These are phyloP conservation scores for Drosophila kanapiae DNA, from an alignment of 1,140 invertebrate species.

Conservation along the genomic window DNA sequence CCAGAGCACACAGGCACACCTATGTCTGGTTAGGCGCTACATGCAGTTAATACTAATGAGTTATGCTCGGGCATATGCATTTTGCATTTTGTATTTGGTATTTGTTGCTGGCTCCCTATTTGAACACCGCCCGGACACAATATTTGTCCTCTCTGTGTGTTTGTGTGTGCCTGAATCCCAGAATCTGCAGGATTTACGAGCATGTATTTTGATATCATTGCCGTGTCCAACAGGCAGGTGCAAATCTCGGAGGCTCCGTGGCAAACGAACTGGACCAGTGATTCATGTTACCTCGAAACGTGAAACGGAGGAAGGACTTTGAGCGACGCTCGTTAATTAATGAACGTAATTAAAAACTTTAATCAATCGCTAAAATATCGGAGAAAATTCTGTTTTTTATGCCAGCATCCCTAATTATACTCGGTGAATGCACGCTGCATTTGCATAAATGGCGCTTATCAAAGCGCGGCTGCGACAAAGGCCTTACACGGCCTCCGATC, in stretches of 20 bases:
- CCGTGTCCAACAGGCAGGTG: conserved; percentile 40
- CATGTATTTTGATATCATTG: conserved; percentile 37
- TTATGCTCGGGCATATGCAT: conserved; percentile 68
- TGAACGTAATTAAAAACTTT: conserved; percentile 48
- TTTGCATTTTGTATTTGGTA: conserved; percentile 52
- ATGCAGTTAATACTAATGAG: conserved; percentile 81
- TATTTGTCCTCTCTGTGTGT: conserved; percentile 37
- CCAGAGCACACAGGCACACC: conserved; percentile 11
- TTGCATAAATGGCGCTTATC: conserved; percentile 38
- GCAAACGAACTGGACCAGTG: conserved; percentile 6
- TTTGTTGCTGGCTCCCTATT: conserved; percentile 40
- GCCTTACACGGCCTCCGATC: conserved; percentile 29
- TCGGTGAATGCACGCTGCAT: conserved; percentile 27
- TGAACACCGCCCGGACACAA: conserved; percentile 40
- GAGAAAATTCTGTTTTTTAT: conserved; percentile 10
- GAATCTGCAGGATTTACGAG: conserved; percentile 54
- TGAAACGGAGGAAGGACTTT: neutral
- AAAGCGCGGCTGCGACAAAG: conserved; percentile 34
- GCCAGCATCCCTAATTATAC: conserved; percentile 20
- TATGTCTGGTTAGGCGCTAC: conserved; percentile 32
- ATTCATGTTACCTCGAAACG: conserved; percentile 3
- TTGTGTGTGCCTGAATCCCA: conserved; percentile 5
- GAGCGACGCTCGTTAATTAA: conserved; percentile 43
- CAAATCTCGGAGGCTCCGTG: conserved; percentile 31
- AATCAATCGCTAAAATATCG: conserved; percentile 42